Percentiles rank a stretch among this genome's conserved stretches.
Conservation (phyloP, 2,113 vertebrate genomes). For the Pseudopipra pipra region DNA sequence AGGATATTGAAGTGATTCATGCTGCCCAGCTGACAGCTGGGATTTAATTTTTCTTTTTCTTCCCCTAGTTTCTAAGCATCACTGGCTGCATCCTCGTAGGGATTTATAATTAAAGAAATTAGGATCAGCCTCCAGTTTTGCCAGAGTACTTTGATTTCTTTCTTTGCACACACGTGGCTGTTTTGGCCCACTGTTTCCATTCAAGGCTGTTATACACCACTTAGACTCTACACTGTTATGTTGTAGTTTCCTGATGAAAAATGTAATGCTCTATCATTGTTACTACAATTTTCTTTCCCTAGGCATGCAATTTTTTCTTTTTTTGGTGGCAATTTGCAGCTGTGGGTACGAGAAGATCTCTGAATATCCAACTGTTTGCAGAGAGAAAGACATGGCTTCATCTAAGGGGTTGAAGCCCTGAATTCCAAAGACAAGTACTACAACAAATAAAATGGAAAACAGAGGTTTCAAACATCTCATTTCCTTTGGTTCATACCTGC, state of each 20-base stretch:
- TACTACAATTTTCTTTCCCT: not conserved
- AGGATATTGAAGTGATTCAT: not conserved
- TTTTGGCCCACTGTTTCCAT: not conserved
- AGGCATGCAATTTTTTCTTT: accelerated
- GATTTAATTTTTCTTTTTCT: not conserved
- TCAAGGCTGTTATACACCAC: not conserved
- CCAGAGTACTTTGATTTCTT: not conserved
- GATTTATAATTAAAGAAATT: not conserved
- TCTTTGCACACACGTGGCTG: not conserved
- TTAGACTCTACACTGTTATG: not conserved
- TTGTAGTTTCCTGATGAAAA: not conserved
- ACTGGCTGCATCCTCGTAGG: not conserved
- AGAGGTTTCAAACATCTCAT: not conserved
- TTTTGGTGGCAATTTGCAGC: not conserved
- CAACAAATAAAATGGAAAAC: not conserved
- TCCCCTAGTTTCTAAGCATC: not conserved
- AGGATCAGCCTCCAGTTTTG: not conserved
- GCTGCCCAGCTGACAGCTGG: not conserved
- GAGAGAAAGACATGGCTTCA: accelerated
- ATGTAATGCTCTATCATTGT: not conserved
- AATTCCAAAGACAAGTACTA: not conserved
- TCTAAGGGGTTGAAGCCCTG: not conserved
- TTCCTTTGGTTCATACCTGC: not conserved
- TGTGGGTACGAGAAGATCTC: not conserved
- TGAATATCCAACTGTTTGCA: not conserved